Percentiles rank a stretch among this genome's conserved stretches.
These are phyloP conservation scores for Xiphias gladius DNA, from an alignment of 2,113 vertebrate genomes.

Conservation along the genomic window DNA sequence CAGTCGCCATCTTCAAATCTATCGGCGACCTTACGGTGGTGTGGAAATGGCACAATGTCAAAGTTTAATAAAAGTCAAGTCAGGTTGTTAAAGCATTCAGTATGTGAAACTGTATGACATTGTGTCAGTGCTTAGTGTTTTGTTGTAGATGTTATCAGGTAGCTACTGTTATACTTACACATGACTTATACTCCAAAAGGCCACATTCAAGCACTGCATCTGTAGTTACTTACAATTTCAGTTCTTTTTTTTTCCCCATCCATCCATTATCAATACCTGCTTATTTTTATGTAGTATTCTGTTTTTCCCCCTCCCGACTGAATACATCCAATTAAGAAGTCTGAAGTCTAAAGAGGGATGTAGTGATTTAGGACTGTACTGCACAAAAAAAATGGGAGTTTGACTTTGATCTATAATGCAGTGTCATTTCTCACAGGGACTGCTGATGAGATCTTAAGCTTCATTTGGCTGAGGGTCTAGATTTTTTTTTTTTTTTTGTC, in stretches of 20 bases:
- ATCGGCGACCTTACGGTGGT: too few relatives aligned
- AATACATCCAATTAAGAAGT: slow-evolving; percentile 25
- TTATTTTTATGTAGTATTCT: background rate
- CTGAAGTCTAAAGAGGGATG: background rate
- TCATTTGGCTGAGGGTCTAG: slow-evolving; percentile 55
- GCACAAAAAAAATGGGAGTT: slow-evolving; percentile 16
- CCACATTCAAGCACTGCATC: too few relatives aligned
- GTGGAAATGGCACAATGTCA: too few relatives aligned
- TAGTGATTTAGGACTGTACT: slow-evolving; percentile 7
- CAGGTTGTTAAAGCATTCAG: background rate
- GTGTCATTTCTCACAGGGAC: slow-evolving; percentile 46
- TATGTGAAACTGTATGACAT: background rate
- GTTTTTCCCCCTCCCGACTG: background rate
- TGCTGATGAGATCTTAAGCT: slow-evolving; percentile 65
- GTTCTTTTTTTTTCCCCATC: background rate
- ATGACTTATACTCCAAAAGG: too few relatives aligned
- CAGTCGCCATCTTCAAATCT: too few relatives aligned
- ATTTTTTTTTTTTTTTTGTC: background rate
- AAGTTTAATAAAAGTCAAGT: too few relatives aligned
- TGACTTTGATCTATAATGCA: slow-evolving; percentile 64
- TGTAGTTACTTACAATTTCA: background rate
- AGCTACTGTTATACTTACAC: too few relatives aligned
- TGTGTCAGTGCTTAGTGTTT: too few relatives aligned
- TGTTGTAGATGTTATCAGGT: too few relatives aligned
- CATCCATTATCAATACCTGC: background rate